Conservation (phyloP, 2,888 invertebrate genomes). For the Hirudinaria manillensis region DNA sequence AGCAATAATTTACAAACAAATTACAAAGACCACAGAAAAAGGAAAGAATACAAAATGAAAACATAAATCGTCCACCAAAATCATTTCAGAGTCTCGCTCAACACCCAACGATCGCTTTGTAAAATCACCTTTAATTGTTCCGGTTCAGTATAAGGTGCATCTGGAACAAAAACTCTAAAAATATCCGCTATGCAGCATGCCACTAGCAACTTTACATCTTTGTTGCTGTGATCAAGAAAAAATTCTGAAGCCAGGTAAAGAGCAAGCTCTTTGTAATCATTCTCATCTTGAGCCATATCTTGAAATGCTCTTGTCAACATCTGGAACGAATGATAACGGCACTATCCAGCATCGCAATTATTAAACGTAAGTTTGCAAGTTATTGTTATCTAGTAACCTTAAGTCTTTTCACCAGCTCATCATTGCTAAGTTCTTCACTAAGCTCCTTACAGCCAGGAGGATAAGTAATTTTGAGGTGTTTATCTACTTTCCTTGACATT, state of each 20-base stretch:
- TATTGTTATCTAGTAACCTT: conserved; percentile 63
- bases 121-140: conserved; percentile 75
- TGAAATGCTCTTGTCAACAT: conserved; percentile 77
- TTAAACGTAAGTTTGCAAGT: background rate
- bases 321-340: conserved; percentile 39
- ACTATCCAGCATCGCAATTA: background rate
- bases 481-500: conserved; percentile 40
- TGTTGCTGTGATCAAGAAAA: conserved; percentile 79
- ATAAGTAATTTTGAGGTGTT: conserved; percentile 59
- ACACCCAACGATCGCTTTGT: too few relatives aligned
- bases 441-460: conserved; percentile 88
- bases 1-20: conserved; percentile 22
- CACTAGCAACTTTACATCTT: conserved; percentile 86
- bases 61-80: background rate
- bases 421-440: conserved; percentile 86
- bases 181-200: conserved; percentile 97
- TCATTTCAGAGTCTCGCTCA: too few relatives aligned
- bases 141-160: conserved; percentile 92
- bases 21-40: conserved; percentile 9
- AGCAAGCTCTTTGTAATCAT: conserved; percentile 68
- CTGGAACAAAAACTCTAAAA: conserved; percentile 89
- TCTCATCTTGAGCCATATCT: conserved; percentile 88
- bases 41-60: background rate
- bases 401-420: conserved; percentile 86
- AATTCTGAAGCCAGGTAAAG: conserved; percentile 85